Percentiles rank a stretch among this genome's conserved stretches.
These are phyloP conservation scores for Gisinianus flammeolus DNA, from an alignment of 2,888 invertebrate species.

Conservation along the genomic window DNA sequence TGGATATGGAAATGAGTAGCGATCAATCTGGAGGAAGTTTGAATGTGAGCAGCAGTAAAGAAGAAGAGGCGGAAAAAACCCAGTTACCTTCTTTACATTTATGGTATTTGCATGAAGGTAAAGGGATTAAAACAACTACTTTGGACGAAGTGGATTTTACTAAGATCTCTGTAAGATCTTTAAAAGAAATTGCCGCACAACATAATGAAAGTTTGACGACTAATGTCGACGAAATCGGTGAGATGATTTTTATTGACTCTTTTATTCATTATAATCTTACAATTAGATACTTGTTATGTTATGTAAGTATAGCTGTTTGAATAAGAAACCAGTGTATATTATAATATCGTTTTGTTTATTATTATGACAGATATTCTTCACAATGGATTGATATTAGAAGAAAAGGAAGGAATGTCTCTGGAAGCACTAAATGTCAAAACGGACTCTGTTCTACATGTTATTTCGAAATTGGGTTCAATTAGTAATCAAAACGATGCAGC, in stretches of 20 bases:
- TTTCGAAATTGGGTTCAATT: conserved; percentile 59
- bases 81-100: conserved; percentile 9
- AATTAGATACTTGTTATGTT: too few relatives aligned
- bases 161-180: not conserved
- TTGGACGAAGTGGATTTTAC: conserved; percentile 3
- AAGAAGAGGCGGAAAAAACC: not conserved
- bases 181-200: conserved; percentile 34
- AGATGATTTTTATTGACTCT: not conserved
- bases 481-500: conserved; percentile 63
- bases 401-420: conserved; percentile 62
- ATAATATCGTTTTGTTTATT: not conserved
- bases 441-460: conserved; percentile 67
- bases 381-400: conserved; percentile 74
- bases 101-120: conserved; percentile 31
- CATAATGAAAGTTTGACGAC: conserved; percentile 3
- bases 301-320: not conserved
- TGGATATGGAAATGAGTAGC: too few relatives aligned
- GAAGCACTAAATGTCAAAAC: conserved; percentile 63
- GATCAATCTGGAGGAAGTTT: too few relatives aligned
- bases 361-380: conserved; percentile 71
- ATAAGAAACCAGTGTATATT: not conserved
- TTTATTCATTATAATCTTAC: not conserved
- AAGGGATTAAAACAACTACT: not conserved
- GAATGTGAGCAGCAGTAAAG: too few relatives aligned
- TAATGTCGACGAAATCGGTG: conserved; percentile 29